These are phyloP conservation scores for Lates calcarifer DNA, from an alignment of 2,113 vertebrate genomes.

Conservation along the genomic window DNA sequence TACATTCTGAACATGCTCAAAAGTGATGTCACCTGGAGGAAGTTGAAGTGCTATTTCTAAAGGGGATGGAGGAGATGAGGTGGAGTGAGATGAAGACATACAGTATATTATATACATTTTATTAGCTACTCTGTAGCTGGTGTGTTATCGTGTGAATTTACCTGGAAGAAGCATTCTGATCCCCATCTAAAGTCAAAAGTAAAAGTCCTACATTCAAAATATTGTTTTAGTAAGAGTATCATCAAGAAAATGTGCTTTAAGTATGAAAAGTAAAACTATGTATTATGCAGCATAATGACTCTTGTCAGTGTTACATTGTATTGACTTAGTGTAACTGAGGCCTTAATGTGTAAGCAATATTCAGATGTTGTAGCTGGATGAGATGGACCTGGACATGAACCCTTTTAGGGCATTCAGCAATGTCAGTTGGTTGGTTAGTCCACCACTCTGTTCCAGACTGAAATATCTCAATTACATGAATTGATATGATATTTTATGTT, in stretches of 20 bases:
- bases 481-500: too few relatives aligned
- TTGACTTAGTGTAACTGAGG: background rate
- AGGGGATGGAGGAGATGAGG: background rate
- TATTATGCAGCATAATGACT: too few relatives aligned
- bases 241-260: background rate
- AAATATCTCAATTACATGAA: background rate
- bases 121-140: background rate
- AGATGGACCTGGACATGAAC: too few relatives aligned
- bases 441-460: background rate
- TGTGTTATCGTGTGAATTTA: background rate
- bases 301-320: too few relatives aligned
- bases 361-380: too few relatives aligned
- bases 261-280: background rate
- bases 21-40: conserved; percentile 33
- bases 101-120: conserved; percentile 5
- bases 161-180: background rate
- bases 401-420: background rate
- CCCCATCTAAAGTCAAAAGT: background rate
- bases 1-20: background rate
- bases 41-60: conserved; percentile 29
- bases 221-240: too few relatives aligned
- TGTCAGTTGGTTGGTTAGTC: background rate
- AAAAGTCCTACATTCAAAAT: too few relatives aligned
- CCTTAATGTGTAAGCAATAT: too few relatives aligned
- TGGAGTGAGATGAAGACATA: background rate